These are phyloP conservation scores for Drosophila paramelanica DNA, from an alignment of 2,888 invertebrate species.

Conservation along the genomic window DNA sequence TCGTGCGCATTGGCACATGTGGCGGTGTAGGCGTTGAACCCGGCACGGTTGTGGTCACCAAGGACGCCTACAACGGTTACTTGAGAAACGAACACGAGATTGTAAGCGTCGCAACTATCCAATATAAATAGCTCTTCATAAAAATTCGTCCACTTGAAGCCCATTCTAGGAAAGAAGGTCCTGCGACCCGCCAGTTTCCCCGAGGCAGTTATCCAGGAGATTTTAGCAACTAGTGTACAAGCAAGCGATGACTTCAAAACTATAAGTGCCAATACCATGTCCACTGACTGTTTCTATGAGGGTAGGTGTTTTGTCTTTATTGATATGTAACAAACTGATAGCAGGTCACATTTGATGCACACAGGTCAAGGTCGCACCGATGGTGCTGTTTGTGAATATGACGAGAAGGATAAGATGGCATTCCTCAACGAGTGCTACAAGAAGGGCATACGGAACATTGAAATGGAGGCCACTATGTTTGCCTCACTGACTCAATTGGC, in stretches of 20 bases:
- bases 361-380: constrained; percentile 91
- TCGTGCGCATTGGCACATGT: constrained; percentile 96
- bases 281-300: constrained; percentile 93
- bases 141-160: constrained; percentile 85
- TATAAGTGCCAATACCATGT: constrained; percentile 90
- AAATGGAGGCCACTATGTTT: constrained; percentile 92
- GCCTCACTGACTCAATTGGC: constrained; percentile 89
- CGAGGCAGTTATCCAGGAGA: constrained; percentile 87
- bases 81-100: constrained; percentile 92
- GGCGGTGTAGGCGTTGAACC: constrained; percentile 94
- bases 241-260: constrained; percentile 86
- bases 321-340: background rate
- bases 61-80: constrained; percentile 95
- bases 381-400: constrained; percentile 90
- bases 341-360: background rate
- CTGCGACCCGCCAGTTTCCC: constrained; percentile 93
- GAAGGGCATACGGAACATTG: constrained; percentile 90
- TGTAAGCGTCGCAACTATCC: constrained; percentile 86
- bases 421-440: constrained; percentile 86
- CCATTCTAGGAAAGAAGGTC: constrained; percentile 92
- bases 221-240: constrained; percentile 67
- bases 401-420: constrained; percentile 87
- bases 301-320: constrained; percentile 84
- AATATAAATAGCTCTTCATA: background rate
- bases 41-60: constrained; percentile 96